Evolutionary conservation across 2,888 invertebrate genomes (phyloP), one percentile per base, ranked within the genome.

Genomic region (Lithophane semibrunnea): DNA sequence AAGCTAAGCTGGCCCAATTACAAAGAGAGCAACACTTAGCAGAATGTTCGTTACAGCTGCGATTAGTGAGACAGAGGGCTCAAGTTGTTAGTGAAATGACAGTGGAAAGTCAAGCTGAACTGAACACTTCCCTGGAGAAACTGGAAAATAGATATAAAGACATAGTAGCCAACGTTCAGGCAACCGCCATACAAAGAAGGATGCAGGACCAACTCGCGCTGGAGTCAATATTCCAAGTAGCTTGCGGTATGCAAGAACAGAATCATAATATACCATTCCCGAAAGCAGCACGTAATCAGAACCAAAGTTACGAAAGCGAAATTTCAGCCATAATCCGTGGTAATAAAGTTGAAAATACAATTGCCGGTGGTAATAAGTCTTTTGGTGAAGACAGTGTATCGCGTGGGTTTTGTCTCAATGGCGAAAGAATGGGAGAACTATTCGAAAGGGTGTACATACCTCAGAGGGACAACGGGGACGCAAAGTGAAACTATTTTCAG

Each of bases 71-170:
- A 77, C 96, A 96, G 79, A 92, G 95, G 82, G 92, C 95, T 70
- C 94, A 96, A 86, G 88, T 96, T 3, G 88, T 95, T 2, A 92
- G 91, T 80, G 96, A 96, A 83, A 85, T 93, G 29, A 89, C 93
- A 4, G 93, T 93, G 64, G 95, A 96, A 83, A 93, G 92, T 82
- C 94, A 95, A 89, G 79, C 86, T 7, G 96, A 96, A 85, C 75
- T 95, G 12, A 90, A 82, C n/a, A 83, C 89, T 54, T 92, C 94
- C 16, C 80, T 96, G 10, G 94, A 94, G 37, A 96, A 95, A 89
- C 89, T 96, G 44, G 96, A 96, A 88, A 88, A 81, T 42, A 96
- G 95, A 88, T 96, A 96, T 84, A 96, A 95, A 87, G 94, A 95
- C 29, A 95, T 96, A 16, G 94, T 96, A 29, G 95, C 94, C 3